Conservation (phyloP, 2,113 vertebrate species). For the Bucco capensis region DNA sequence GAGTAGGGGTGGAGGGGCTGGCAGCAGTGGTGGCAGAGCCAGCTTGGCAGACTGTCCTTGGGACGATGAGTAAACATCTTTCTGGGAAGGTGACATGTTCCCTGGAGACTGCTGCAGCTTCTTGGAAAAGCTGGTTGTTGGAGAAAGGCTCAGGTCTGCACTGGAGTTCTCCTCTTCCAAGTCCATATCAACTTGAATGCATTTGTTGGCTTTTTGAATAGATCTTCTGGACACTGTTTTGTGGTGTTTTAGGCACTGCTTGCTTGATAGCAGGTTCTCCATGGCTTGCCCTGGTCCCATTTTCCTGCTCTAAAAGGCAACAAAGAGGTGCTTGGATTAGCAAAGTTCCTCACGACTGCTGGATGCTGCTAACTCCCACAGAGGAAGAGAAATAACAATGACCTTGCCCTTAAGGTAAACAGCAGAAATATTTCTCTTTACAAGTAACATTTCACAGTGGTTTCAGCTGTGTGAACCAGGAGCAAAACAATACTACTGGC, state of each 20-base stretch:
- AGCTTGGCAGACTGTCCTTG: background rate
- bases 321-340: fast-evolving
- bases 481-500: background rate
- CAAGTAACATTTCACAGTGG: fast-evolving
- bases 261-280: conserved; percentile 74
- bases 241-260: conserved; percentile 18
- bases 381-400: background rate
- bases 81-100: background rate
- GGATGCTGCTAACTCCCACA: background rate
- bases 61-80: background rate
- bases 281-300: conserved; percentile 69
- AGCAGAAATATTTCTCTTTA: background rate
- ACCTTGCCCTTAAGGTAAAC: background rate
- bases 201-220: conserved; percentile 69
- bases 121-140: background rate
- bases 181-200: conserved; percentile 72
- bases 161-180: background rate
- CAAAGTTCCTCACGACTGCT: background rate
- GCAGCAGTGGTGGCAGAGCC: background rate
- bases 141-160: background rate
- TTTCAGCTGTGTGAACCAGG: background rate
- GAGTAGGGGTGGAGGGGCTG: background rate
- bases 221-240: conserved; percentile 34
- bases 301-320: conserved; percentile 37
- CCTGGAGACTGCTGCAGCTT: background rate